Evolutionary conservation across 2,888 invertebrate species (phyloP).

Genomic region (Metacarcinus magister): DNA sequence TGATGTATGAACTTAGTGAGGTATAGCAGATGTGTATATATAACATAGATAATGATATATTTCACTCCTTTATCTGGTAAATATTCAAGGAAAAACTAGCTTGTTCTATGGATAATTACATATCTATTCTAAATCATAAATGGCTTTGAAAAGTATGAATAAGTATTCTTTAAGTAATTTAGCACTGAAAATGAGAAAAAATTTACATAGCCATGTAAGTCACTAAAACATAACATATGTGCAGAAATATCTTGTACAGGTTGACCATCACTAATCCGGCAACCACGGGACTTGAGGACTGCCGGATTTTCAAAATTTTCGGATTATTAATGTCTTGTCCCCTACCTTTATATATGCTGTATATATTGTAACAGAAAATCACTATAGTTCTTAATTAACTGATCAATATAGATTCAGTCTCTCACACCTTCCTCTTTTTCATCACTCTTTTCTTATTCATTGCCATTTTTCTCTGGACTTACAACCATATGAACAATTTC

Average conservation of each 20-base stretch:
- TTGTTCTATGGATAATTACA: background rate
- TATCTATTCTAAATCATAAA: background rate
- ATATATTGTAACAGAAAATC: no score
- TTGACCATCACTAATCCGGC: no score
- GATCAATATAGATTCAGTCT: no score
- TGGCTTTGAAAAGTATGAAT: background rate
- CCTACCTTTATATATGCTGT: no score
- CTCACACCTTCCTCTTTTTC: no score
- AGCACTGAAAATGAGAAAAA: background rate
- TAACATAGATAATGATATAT: background rate
- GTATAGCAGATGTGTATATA: background rate
- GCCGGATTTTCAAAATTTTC: no score
- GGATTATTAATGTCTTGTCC: no score
- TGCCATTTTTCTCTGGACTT: no score
- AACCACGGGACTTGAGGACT: no score
- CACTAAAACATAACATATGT: background rate
- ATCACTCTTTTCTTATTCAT: no score
- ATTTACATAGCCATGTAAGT: background rate
- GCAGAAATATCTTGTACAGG: background rate
- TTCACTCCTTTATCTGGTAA: background rate
- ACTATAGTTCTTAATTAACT: no score
- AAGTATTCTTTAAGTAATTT: background rate
- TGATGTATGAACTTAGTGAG: background rate
- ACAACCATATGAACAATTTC: no score
- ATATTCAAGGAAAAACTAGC: background rate